Conservation (phyloP, 2,797 vertebrate genomes). For the Synanceia verrucosa region DNA sequence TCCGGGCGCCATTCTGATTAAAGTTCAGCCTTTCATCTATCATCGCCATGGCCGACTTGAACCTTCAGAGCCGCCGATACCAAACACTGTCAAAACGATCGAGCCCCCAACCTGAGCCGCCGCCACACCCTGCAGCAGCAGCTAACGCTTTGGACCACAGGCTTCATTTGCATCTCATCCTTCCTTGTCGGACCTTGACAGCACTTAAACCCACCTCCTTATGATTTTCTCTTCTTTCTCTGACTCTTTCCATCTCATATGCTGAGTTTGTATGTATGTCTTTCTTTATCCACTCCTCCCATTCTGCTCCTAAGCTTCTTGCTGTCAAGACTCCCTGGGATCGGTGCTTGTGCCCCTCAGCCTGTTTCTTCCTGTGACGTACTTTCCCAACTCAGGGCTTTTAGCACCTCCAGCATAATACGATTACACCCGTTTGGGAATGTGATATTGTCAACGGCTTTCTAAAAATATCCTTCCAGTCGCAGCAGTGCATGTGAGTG, state of each 20-base stretch:
- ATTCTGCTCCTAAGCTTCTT: slow-evolving; percentile 38
- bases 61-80: slow-evolving; percentile 60
- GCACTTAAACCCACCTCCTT: slow-evolving; percentile 44
- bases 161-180: slow-evolving; percentile 69
- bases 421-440: slow-evolving; percentile 75
- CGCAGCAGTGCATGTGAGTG: slow-evolving; percentile 27
- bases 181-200: slow-evolving; percentile 52
- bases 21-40: slow-evolving; percentile 85
- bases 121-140: slow-evolving; percentile 34
- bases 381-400: slow-evolving; percentile 65
- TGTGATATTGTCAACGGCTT: slow-evolving; percentile 64
- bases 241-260: slow-evolving; percentile 13
- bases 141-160: slow-evolving; percentile 46
- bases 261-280: slow-evolving; percentile 29
- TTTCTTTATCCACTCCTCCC: slow-evolving; percentile 35
- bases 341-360: slow-evolving; percentile 26
- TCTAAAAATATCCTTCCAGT: slow-evolving; percentile 66
- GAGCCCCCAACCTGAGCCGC: slow-evolving; percentile 16
- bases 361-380: slow-evolving; percentile 52
- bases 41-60: slow-evolving; percentile 62
- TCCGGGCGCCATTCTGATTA: slow-evolving; percentile 84
- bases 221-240: slow-evolving; percentile 37
- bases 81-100: slow-evolving; percentile 37
- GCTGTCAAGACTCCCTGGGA: slow-evolving; percentile 19
- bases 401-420: slow-evolving; percentile 75